A percentile compares a stretch with the other conserved stretches of the same genome.
Evolutionary conservation across 1,140 invertebrate species (phyloP).

Genomic region (Mactra quadrangularis): DNA sequence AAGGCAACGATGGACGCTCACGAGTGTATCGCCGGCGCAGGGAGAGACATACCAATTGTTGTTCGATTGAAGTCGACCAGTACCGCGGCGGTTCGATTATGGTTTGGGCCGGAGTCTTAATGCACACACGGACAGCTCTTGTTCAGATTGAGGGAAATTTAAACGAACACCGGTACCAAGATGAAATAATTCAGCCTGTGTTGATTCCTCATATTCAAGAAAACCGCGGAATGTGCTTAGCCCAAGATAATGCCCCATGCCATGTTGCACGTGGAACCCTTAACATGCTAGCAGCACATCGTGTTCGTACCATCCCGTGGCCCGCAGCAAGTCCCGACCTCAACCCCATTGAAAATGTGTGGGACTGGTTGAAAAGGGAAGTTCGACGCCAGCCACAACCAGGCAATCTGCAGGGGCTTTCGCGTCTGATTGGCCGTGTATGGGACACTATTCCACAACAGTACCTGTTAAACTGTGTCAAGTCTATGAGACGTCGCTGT

Average conservation of each 20-base stretch:
- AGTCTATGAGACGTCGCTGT: no score
- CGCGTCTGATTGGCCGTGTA: no score
- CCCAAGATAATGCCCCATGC: slow-evolving; percentile 43
- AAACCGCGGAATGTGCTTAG: slow-evolving; percentile 27
- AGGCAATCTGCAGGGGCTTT: background rate
- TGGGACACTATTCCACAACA: no score
- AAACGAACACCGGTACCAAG: slow-evolving; percentile 13
- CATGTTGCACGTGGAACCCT: slow-evolving; percentile 27
- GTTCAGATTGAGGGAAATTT: slow-evolving; percentile 33
- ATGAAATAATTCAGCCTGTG: slow-evolving; percentile 23
- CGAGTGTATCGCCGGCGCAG: slow-evolving; percentile 15
- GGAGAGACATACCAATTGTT: slow-evolving; percentile 1
- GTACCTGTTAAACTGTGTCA: no score
- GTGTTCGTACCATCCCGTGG: slow-evolving; percentile 30
- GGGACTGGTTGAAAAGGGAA: slow-evolving; percentile 30
- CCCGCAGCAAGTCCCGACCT: slow-evolving; percentile 27
- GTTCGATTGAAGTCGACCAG: slow-evolving; percentile 6
- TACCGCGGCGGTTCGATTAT: slow-evolving; percentile 27
- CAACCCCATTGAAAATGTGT: slow-evolving; percentile 33
- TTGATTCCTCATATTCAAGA: slow-evolving; percentile 20
- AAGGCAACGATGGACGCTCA: background rate
- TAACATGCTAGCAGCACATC: background rate
- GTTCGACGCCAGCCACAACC: background rate
- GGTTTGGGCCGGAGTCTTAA: slow-evolving; percentile 1
- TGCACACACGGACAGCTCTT: slow-evolving; percentile 6